Base-by-base conservation (phyloP, 2,888 invertebrate species). In the Sarcophaga variegata region DNA sequence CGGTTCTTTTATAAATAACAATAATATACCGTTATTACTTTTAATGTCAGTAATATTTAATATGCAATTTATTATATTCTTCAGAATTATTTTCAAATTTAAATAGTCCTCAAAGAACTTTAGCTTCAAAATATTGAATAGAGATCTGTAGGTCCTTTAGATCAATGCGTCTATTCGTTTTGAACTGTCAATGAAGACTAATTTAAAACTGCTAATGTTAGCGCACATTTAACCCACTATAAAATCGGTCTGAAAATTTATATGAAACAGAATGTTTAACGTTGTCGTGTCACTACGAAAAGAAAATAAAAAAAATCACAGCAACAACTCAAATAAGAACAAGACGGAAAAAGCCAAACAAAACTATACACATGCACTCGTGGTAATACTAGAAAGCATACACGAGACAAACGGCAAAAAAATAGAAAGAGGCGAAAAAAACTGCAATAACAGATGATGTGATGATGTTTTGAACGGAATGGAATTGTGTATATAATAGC, bases 111-210 rank as follows among this genome's bases (percentile, higher is more conserved):
- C 81, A 66, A 78, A 76, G 25, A 62, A 60, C 37, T 63, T 62
- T 45, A 17, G 45, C 10, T 71, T 79, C 25, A 60, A 70, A 81
- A 75, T 62, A 59, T n/a, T 70, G 60, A 82, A 82, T 27, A 77
- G 66, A 72, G 54, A 74, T 59, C 76, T 78, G 63, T n/a, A 27
- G 20, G 8, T 62, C 54, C 12, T 11, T 22, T 75, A 47, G 71
- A 22, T 70, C 3, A 17, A 72, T 74, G 83, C 88, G 83, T 85
- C 88, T 86, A 86, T 66, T 81, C 88, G 77, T 64, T 88, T 64
- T 87, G 81, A 89, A 88, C 83, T 89, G 89, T 89, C 89, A 88
- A 87, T 88, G 86, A 89, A 89, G 89, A 89, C 89, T 89, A 86
- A 86, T 83, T 81, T 67, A 37, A 78, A 81, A 74, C n/a, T 80